A percentile compares a stretch with the other conserved stretches of the same genome.
phyloP scores from a whole-genome alignment of 2,113 vertebrate genomes.

The Anhinga anhinga region DNA sequence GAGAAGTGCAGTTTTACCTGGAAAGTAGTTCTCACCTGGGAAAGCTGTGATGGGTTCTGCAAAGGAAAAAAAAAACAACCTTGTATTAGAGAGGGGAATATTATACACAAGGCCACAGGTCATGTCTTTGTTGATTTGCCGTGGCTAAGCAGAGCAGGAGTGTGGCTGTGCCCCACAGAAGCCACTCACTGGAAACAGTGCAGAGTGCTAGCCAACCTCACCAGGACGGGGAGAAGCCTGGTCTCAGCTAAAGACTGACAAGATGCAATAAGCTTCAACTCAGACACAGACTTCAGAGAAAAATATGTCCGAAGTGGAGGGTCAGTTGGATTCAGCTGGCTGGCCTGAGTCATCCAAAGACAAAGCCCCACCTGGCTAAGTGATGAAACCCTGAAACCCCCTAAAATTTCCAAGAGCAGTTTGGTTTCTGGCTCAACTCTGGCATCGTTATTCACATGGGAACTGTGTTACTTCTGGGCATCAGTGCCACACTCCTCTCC shows the following conservation, averaged over 20 bases:
- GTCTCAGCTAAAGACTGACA: neutral
- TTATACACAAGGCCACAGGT: neutral
- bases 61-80: constrained; percentile 31
- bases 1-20: constrained; percentile 74
- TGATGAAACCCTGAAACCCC: neutral
- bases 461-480: neutral
- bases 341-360: neutral
- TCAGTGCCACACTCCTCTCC: neutral
- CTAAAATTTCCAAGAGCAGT: neutral
- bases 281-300: neutral
- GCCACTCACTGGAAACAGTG: rapidly evolving
- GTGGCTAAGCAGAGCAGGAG: rapidly evolving
- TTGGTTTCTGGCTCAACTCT: neutral
- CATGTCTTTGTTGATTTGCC: rapidly evolving
- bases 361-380: neutral
- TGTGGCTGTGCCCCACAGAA: neutral
- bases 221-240: rapidly evolving
- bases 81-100: neutral
- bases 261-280: neutral
- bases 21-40: constrained; percentile 84
- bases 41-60: constrained; percentile 92
- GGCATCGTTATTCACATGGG: neutral
- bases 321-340: neutral
- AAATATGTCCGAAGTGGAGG: neutral
- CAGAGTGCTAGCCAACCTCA: neutral